Conservation (phyloP, 2,113 vertebrate genomes). For the Megaleporinus macrocephalus region DNA sequence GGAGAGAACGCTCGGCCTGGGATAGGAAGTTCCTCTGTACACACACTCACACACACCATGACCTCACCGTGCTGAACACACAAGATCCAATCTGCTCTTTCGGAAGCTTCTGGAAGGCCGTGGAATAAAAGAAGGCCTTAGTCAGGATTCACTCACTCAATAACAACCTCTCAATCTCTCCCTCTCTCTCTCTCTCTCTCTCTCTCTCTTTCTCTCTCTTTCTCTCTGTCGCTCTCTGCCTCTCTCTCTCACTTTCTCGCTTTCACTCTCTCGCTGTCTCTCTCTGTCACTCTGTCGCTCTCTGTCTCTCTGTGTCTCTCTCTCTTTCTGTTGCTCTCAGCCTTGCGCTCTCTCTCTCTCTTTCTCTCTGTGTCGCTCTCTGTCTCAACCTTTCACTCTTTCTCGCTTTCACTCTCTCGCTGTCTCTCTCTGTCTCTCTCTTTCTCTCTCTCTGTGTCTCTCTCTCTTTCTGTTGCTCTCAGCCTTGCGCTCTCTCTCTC, state of each 20-base stretch:
- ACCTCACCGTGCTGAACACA: slow-evolving; percentile 67
- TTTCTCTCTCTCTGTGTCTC: neutral
- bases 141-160: slow-evolving; percentile 54
- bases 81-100: slow-evolving; percentile 61
- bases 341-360: neutral
- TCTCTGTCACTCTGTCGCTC: neutral
- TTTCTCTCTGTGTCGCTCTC: neutral
- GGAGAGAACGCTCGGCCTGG: slow-evolving; percentile 2
- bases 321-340: neutral
- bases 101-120: slow-evolving; percentile 48
- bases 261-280: neutral
- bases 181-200: neutral
- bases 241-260: too few species aligned
- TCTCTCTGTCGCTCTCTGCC: neutral
- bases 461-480: neutral
- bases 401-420: neutral
- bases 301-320: neutral
- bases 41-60: slow-evolving; percentile 55
- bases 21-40: slow-evolving; percentile 34
- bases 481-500: neutral
- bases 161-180: slow-evolving; percentile 22
- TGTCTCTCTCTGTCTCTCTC: neutral
- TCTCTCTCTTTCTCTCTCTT: neutral
- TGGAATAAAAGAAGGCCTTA: slow-evolving; percentile 52
- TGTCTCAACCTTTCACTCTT: neutral